Evolutionary conservation across 2,797 vertebrate genomes (phyloP).

Genomic region (Acanthis flammea): DNA sequence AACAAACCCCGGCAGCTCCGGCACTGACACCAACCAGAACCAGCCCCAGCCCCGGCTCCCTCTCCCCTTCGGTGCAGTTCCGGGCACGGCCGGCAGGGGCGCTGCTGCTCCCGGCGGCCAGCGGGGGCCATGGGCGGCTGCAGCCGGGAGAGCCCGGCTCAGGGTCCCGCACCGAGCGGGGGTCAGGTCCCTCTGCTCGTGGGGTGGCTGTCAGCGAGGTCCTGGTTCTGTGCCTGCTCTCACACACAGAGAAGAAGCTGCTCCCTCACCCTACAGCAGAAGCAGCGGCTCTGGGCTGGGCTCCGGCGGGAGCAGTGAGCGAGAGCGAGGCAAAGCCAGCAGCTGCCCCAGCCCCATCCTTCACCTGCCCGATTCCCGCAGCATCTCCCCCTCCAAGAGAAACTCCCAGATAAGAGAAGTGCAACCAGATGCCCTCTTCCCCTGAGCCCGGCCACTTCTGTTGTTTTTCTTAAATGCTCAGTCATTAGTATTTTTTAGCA

Average conservation of each 20-base stretch:
- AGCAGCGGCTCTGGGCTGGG: too few species aligned
- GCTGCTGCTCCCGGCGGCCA: not conserved
- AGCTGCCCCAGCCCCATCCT: not conserved
- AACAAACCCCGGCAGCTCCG: too few species aligned
- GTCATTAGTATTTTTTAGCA: not conserved
- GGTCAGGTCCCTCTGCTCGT: too few species aligned
- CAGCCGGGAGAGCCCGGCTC: too few species aligned
- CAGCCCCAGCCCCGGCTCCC: too few species aligned
- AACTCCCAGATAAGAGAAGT: not conserved
- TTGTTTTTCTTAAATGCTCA: not conserved
- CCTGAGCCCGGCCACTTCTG: not conserved
- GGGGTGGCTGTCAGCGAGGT: too few species aligned
- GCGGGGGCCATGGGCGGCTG: not conserved
- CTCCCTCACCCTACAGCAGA: too few species aligned
- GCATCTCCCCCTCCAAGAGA: fast-evolving
- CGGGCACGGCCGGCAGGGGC: not conserved
- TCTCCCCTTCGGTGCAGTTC: not conserved
- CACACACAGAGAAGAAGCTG: too few species aligned
- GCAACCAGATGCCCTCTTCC: not conserved
- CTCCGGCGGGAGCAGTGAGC: too few species aligned
- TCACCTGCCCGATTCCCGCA: fast-evolving
- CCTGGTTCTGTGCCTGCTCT: not conserved
- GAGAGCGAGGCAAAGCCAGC: not conserved
- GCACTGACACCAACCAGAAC: too few species aligned
- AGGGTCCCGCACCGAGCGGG: too few species aligned